phyloP scores from a whole-genome alignment of 2,888 invertebrate species.

The Lomographa bimaculata region DNA sequence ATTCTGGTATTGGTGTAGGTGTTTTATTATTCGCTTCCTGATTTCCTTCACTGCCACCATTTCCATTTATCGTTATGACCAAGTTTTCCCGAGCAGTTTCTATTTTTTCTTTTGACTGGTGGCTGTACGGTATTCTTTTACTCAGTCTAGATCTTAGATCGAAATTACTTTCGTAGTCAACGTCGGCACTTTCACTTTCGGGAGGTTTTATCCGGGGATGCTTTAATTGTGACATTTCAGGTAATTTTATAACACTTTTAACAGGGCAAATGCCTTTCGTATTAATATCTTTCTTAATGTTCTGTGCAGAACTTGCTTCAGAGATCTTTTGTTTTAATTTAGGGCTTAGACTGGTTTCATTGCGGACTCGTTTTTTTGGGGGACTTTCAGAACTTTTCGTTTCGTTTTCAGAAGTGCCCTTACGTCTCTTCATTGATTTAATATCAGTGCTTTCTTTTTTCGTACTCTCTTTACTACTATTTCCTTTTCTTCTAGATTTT shows the following conservation, averaged over 20 bases:
- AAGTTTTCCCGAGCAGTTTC: slow-evolving; percentile 36
- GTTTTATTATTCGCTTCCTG: slow-evolving; percentile 12
- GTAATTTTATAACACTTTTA: slow-evolving; percentile 28
- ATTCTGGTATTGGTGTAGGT: slow-evolving; percentile 9
- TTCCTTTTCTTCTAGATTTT: no score
- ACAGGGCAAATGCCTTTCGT: slow-evolving; percentile 9
- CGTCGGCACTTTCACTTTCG: slow-evolving; percentile 3
- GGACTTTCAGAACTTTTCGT: neutral
- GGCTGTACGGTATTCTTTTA: slow-evolving; percentile 16
- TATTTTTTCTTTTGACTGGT: neutral
- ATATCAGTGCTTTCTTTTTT: no score
- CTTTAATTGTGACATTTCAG: slow-evolving; percentile 15
- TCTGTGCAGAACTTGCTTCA: no score
- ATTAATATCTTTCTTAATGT: neutral
- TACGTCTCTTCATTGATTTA: no score
- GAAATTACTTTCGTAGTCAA: slow-evolving; percentile 7
- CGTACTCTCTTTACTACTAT: no score
- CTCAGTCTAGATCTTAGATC: slow-evolving; percentile 42
- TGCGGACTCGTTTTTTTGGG: slow-evolving; percentile 5
- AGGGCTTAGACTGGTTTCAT: neutral
- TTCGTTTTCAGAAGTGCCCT: neutral
- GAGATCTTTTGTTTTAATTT: slow-evolving; percentile 3
- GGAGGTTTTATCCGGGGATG: slow-evolving; percentile 15
- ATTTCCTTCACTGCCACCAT: slow-evolving; percentile 14
- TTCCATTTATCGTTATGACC: slow-evolving; percentile 37